phyloP scores from a whole-genome alignment of 2,888 invertebrate genomes.

The Blastobasis adustella region DNA sequence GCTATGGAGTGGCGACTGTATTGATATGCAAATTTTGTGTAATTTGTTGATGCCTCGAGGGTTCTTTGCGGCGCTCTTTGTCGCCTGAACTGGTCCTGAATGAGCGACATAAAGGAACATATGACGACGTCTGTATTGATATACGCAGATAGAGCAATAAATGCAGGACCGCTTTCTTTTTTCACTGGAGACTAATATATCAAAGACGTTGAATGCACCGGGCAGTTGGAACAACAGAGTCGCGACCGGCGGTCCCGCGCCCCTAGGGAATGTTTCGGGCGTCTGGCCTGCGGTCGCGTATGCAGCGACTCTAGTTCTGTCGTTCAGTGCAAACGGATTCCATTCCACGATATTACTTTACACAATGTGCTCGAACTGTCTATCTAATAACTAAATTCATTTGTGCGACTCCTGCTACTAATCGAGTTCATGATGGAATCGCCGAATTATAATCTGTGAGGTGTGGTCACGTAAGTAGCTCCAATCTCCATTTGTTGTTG shows the following conservation, averaged over 20 bases:
- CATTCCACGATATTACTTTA: too few relatives aligned
- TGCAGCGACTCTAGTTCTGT: too few relatives aligned
- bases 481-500: not conserved
- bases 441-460: too few relatives aligned
- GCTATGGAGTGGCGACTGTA: slow-evolving; percentile 39
- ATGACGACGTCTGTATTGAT: slow-evolving; percentile 62
- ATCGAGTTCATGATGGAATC: too few relatives aligned
- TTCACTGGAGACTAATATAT: slow-evolving; percentile 49
- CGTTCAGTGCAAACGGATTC: too few relatives aligned
- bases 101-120: slow-evolving; percentile 49
- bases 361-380: too few relatives aligned
- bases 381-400: too few relatives aligned
- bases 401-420: too few relatives aligned
- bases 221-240: slow-evolving; percentile 59
- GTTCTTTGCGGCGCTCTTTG: slow-evolving; percentile 69
- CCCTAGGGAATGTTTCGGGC: slow-evolving; percentile 18
- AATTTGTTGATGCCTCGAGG: slow-evolving; percentile 72
- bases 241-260: slow-evolving; percentile 23
- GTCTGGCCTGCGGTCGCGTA: too few relatives aligned
- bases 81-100: slow-evolving; percentile 54
- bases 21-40: slow-evolving; percentile 69
- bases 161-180: slow-evolving; percentile 33
- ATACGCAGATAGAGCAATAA: slow-evolving; percentile 34
- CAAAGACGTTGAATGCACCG: slow-evolving; percentile 35
- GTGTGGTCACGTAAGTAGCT: too few relatives aligned